phyloP scores from a whole-genome alignment of 2,113 vertebrate species.

The Cyrtonyx montezumae region DNA sequence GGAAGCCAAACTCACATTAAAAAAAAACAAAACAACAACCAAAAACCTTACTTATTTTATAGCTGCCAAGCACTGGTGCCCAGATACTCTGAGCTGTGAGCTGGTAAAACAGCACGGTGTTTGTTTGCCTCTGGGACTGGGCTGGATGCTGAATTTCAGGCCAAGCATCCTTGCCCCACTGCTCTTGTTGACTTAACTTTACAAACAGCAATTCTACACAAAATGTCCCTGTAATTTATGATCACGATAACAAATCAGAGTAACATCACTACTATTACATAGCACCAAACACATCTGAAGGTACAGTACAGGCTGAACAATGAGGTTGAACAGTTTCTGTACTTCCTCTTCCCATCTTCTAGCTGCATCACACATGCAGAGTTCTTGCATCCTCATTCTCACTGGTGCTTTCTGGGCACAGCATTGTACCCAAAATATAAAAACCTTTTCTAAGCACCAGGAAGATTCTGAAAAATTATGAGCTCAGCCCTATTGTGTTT shows the following conservation, averaged over 20 bases:
- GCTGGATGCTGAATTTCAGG: not conserved
- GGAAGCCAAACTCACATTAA: not conserved
- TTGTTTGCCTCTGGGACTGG: not conserved
- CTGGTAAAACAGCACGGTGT: not conserved
- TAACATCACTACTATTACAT: not conserved
- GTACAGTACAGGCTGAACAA: not conserved
- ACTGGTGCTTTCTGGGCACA: too few species aligned
- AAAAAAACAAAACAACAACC: not conserved
- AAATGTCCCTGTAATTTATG: not conserved
- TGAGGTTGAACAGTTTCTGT: not conserved
- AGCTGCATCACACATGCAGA: not conserved
- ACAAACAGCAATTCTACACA: not conserved
- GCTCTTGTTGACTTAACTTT: not conserved
- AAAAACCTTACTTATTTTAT: not conserved
- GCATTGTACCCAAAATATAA: not conserved
- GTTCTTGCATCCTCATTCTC: not conserved
- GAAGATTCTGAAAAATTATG: not conserved
- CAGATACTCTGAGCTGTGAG: not conserved
- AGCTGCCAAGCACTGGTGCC: not conserved
- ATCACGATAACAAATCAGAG: not conserved
- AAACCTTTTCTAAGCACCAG: not conserved
- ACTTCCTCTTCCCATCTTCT: too few species aligned
- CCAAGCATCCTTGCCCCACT: not conserved
- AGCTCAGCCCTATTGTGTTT: not conserved
- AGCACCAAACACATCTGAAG: not conserved